A percentile compares a stretch with the other conserved stretches of the same genome.
Evolutionary conservation across 2,888 invertebrate genomes (phyloP).

Genomic region (Ennomos fuscantarius): DNA sequence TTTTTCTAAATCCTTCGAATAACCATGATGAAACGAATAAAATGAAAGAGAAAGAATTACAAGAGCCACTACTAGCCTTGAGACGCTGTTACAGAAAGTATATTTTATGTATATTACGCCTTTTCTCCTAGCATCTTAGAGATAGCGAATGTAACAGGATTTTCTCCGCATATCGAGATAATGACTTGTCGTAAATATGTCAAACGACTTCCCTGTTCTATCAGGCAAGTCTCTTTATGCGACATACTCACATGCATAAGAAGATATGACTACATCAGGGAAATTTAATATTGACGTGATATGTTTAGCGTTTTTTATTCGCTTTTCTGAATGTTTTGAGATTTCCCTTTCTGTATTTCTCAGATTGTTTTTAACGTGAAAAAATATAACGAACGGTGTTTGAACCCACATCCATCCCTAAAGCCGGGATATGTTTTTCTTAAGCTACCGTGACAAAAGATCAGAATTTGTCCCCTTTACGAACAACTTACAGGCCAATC

Average conservation of each 20-base stretch:
- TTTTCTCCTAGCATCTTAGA: slow-evolving; percentile 30
- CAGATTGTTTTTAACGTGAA: too few species aligned
- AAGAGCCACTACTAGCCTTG: background rate
- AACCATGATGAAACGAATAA: too few species aligned
- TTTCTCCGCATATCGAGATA: slow-evolving; percentile 44
- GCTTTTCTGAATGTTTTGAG: too few species aligned
- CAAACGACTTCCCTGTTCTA: slow-evolving; percentile 40
- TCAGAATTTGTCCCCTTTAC: too few species aligned
- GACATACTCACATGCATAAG: slow-evolving; percentile 8
- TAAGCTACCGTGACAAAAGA: too few species aligned
- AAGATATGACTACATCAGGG: slow-evolving; percentile 5
- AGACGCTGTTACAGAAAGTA: slow-evolving; percentile 11
- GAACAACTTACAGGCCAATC: too few species aligned
- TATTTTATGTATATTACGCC: slow-evolving; percentile 16
- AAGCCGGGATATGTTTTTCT: too few species aligned
- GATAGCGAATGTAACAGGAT: slow-evolving; percentile 43
- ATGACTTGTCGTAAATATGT: slow-evolving; percentile 49
- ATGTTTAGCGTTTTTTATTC: slow-evolving; percentile 6
- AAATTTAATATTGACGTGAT: slow-evolving; percentile 3
- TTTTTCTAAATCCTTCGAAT: too few species aligned
- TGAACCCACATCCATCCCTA: too few species aligned
- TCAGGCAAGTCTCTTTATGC: slow-evolving; percentile 30
- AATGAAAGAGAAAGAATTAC: background rate
- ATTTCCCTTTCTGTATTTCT: too few species aligned
- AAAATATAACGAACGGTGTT: too few species aligned